These are phyloP conservation scores for Psittacula cyanocephala DNA, from an alignment of 2,113 vertebrate species.

Conservation along the genomic window DNA sequence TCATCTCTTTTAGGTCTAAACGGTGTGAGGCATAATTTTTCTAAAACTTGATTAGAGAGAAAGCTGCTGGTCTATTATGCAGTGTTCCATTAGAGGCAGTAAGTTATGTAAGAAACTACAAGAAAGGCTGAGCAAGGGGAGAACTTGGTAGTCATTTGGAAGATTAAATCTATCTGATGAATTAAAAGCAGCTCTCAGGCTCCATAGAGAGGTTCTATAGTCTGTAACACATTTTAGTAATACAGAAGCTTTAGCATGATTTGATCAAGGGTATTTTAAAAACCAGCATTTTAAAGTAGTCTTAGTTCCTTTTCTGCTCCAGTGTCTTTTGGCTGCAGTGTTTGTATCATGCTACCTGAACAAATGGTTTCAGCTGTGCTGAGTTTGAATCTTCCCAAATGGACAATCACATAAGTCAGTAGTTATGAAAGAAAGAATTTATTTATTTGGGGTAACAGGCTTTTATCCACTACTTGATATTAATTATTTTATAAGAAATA, in stretches of 20 bases:
- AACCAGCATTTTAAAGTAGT: background rate
- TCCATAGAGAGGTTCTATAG: background rate
- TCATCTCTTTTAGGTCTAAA: background rate
- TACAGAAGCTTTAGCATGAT: background rate
- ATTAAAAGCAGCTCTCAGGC: background rate
- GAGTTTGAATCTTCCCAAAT: background rate
- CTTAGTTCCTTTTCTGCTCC: background rate
- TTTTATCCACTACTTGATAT: background rate
- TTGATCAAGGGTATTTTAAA: background rate
- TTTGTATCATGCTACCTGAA: background rate
- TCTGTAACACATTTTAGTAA: background rate
- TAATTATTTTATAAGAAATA: constrained; percentile 16
- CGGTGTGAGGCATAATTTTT: background rate
- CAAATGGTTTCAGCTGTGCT: background rate
- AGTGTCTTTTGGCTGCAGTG: background rate
- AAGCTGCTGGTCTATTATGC: background rate
- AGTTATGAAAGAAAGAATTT: background rate
- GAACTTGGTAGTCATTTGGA: background rate
- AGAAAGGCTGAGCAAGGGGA: background rate
- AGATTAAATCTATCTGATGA: background rate
- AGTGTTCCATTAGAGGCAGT: background rate
- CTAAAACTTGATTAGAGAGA: background rate
- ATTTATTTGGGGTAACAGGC: background rate
- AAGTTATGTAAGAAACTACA: background rate
- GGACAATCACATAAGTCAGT: background rate